Evolutionary conservation across 2,888 invertebrate genomes (phyloP).

Genomic region (Sphaerophoria taeniata): DNA sequence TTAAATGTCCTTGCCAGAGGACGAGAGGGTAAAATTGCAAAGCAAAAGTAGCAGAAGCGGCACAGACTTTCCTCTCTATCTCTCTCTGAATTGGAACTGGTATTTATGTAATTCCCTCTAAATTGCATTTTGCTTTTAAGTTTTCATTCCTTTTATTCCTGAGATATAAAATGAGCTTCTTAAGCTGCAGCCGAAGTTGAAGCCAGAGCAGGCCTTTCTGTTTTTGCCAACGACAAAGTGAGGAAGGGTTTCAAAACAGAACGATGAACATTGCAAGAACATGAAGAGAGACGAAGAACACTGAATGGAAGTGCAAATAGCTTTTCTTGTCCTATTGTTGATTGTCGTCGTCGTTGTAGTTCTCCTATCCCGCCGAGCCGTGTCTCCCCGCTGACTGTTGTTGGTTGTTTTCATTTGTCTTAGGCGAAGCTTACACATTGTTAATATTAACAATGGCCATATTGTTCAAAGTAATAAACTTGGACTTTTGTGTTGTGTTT

Average conservation of each 20-base stretch:
- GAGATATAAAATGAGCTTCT: slow-evolving; percentile 59
- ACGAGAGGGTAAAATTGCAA: slow-evolving; percentile 71
- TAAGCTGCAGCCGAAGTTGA: slow-evolving; percentile 16
- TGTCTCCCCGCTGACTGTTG: slow-evolving; percentile 1
- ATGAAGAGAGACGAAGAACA: background rate
- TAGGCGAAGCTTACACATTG: slow-evolving; percentile 66
- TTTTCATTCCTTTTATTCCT: slow-evolving; percentile 37
- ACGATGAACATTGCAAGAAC: background rate
- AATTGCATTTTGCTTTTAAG: slow-evolving; percentile 65
- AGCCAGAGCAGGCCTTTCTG: background rate
- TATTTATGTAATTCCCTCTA: slow-evolving; percentile 67
- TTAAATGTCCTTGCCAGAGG: slow-evolving; percentile 55
- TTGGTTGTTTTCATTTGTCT: slow-evolving; percentile 69
- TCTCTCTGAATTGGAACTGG: slow-evolving; percentile 37
- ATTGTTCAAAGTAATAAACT: slow-evolving; percentile 74
- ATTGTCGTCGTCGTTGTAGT: slow-evolving; percentile 16
- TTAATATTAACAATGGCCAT: slow-evolving; percentile 71
- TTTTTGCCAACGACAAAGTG: background rate
- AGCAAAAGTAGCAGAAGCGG: background rate
- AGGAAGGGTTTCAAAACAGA: background rate
- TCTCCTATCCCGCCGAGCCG: background rate
- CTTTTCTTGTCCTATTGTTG: slow-evolving; percentile 72
- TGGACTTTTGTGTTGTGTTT: slow-evolving; percentile 69
- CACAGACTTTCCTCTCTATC: slow-evolving; percentile 48
- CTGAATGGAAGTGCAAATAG: slow-evolving; percentile 71